Conservation (phyloP, 2,888 invertebrate genomes). For the Caenorhabditis panamensis region DNA sequence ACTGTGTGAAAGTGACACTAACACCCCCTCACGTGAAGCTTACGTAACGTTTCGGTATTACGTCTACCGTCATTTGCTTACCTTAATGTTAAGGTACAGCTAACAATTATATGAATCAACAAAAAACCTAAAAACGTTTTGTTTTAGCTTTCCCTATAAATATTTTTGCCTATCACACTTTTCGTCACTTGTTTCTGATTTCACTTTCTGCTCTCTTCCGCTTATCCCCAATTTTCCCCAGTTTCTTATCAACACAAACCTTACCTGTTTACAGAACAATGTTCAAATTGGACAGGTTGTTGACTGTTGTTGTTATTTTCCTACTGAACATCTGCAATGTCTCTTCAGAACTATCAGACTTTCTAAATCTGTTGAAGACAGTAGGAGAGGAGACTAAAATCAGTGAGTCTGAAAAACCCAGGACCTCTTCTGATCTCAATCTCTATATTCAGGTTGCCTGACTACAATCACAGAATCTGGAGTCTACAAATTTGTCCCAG, state of each 20-base stretch:
- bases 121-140: neutral
- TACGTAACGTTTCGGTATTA: constrained; percentile 7
- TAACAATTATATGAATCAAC: constrained; percentile 34
- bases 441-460: constrained; percentile 18
- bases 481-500: constrained; percentile 8
- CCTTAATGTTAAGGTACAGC: constrained; percentile 13
- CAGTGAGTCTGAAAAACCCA: neutral
- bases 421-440: neutral
- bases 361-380: constrained; percentile 16
- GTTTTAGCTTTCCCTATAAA: constrained; percentile 21
- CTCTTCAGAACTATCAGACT: constrained; percentile 5
- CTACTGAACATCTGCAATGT: constrained; percentile 29
- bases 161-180: constrained; percentile 3
- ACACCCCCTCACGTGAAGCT: constrained; percentile 5
- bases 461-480: constrained; percentile 23
- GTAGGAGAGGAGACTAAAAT: neutral
- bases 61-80: constrained; percentile 26
- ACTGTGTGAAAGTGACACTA: constrained; percentile 1
- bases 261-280: constrained; percentile 24
- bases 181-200: constrained; percentile 1
- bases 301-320: constrained; percentile 11
- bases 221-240: constrained; percentile 1
- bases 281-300: constrained; percentile 36
- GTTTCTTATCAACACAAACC: neutral
- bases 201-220: neutral